A percentile compares a stretch with the other conserved stretches of the same genome.
These are phyloP conservation scores for Trichogramma dendrolimi DNA, from an alignment of 2,888 invertebrate genomes.

Conservation along the genomic window DNA sequence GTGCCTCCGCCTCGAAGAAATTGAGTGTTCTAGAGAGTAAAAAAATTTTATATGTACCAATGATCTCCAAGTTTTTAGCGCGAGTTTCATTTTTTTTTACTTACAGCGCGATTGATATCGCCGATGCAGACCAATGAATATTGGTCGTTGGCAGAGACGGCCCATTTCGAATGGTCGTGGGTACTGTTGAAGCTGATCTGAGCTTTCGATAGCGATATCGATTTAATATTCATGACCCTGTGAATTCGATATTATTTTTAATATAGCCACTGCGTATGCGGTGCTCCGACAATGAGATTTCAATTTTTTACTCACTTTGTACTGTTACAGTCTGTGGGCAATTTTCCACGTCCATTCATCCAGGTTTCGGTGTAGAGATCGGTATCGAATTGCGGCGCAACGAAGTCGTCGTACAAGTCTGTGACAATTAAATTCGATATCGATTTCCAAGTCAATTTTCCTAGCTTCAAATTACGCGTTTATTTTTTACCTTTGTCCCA, in stretches of 20 bases:
- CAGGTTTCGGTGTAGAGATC: slow-evolving; percentile 83
- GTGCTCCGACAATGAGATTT: not conserved
- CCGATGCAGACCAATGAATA: slow-evolving; percentile 82
- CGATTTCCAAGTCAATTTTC: too few species aligned
- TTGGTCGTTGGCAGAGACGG: slow-evolving; percentile 59
- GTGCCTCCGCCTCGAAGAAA: slow-evolving; percentile 79
- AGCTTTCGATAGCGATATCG: slow-evolving; percentile 56
- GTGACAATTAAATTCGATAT: not conserved
- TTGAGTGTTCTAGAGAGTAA: slow-evolving; percentile 65
- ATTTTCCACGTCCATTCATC: slow-evolving; percentile 74
- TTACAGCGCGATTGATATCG: slow-evolving; percentile 87
- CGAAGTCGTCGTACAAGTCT: slow-evolving; percentile 78
- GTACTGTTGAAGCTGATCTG: slow-evolving; percentile 63
- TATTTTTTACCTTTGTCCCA: slow-evolving; percentile 62
- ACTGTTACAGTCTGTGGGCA: slow-evolving; percentile 70
- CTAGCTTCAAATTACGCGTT: not conserved
- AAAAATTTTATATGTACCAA: slow-evolving; percentile 9
- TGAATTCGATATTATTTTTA: slow-evolving; percentile 22
- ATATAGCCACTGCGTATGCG: too few species aligned
- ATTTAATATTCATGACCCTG: slow-evolving; percentile 66
- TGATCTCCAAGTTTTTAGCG: slow-evolving; percentile 1
- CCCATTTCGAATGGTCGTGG: slow-evolving; percentile 85
- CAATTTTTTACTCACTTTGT: slow-evolving; percentile 35
- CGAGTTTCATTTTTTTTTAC: slow-evolving; percentile 32
- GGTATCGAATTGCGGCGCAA: slow-evolving; percentile 69